Percentiles rank a stretch among this genome's conserved stretches.
Evolutionary conservation across 2,113 vertebrate species (phyloP).

Genomic region (Chlorocebus sabaeus): DNA sequence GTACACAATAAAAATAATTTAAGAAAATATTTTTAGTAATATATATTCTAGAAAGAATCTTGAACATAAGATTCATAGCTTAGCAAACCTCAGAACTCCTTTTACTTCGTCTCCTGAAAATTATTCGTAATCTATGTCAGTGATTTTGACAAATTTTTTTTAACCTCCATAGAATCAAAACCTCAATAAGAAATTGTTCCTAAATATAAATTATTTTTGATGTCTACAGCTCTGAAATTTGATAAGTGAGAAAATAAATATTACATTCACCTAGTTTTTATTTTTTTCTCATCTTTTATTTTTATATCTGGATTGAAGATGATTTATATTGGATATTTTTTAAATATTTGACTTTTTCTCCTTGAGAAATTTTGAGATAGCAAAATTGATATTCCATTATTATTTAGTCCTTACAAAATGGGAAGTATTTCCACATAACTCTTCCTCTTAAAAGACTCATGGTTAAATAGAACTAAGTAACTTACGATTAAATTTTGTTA

Average conservation of each 20-base stretch:
- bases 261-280: not conserved
- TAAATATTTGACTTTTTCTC: not conserved
- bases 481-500: not conserved
- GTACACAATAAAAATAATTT: not conserved
- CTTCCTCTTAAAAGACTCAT: not conserved
- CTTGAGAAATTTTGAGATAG: not conserved
- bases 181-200: not conserved
- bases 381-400: not conserved
- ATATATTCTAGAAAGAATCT: not conserved
- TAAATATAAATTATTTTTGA: not conserved
- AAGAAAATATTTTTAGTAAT: not conserved
- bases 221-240: not conserved
- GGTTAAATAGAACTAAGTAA: not conserved
- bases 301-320: not conserved
- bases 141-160: not conserved
- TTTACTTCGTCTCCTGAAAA: not conserved
- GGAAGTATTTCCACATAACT: not conserved
- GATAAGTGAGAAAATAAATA: not conserved
- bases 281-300: not conserved
- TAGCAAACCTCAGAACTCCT: not conserved
- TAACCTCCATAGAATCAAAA: not conserved
- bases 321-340: not conserved
- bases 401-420: not conserved
- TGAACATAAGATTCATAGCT: not conserved
- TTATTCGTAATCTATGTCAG: not conserved